A percentile compares a stretch with the other conserved stretches of the same genome.
Evolutionary conservation across 2,888 invertebrate species (phyloP).

Genomic region (Ectemnius cavifrons): DNA sequence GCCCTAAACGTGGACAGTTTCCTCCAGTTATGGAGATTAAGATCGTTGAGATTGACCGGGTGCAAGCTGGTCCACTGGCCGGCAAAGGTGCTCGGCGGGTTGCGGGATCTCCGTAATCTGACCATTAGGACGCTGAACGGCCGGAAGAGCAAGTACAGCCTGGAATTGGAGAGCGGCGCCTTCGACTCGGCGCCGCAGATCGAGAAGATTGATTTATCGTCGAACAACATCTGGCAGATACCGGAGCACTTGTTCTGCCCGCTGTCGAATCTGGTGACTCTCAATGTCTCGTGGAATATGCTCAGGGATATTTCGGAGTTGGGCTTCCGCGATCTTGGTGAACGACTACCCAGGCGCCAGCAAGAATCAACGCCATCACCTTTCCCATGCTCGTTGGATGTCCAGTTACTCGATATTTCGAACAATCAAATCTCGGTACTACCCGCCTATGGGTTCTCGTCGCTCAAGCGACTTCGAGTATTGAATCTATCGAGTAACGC

Average conservation of each 20-base stretch:
- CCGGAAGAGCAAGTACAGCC: conserved; percentile 80
- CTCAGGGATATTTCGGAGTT: conserved; percentile 93
- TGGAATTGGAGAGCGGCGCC: conserved; percentile 89
- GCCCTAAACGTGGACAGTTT: conserved; percentile 80
- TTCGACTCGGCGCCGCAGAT: conserved; percentile 88
- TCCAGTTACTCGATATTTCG: conserved; percentile 90
- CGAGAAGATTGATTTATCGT: conserved; percentile 90
- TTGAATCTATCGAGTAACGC: conserved; percentile 93
- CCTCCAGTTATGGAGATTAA: conserved; percentile 87
- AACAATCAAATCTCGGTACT: conserved; percentile 91
- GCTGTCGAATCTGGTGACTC: conserved; percentile 86
- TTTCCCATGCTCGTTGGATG: conserved; percentile 85
- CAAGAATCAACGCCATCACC: conserved; percentile 72
- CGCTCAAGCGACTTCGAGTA: conserved; percentile 87
- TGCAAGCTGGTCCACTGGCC: conserved; percentile 93
- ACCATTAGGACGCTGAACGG: conserved; percentile 90
- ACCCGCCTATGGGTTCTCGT: conserved; percentile 90
- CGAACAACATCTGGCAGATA: conserved; percentile 93
- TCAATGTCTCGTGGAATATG: conserved; percentile 93
- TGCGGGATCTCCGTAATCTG: conserved; percentile 89
- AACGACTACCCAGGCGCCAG: conserved; percentile 82
- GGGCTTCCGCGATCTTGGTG: conserved; percentile 86
- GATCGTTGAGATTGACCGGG: conserved; percentile 89
- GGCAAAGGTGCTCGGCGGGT: conserved; percentile 87
- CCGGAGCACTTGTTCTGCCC: conserved; percentile 92